Conservation (phyloP, 2,888 invertebrate genomes). For the Tenthredo livida region DNA sequence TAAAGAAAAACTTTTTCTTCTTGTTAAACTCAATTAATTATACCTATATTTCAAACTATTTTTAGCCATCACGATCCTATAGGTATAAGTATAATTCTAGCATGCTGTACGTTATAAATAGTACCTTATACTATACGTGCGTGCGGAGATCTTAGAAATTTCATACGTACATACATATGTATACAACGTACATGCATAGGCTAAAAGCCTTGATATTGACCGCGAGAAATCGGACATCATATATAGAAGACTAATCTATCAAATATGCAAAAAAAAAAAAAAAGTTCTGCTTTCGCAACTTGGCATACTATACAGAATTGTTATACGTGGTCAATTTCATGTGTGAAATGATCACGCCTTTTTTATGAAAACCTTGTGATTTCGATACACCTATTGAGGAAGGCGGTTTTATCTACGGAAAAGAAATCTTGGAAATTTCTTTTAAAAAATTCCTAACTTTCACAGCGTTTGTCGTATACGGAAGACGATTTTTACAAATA, state of each 20-base stretch:
- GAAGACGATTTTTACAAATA: neutral
- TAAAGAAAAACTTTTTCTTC: neutral
- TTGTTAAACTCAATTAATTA: neutral
- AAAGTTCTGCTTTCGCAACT: conserved; percentile 51
- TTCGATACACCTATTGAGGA: neutral
- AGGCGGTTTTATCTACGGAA: neutral
- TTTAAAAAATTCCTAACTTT: neutral
- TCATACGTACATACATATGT: conserved; percentile 1
- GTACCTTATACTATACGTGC: neutral
- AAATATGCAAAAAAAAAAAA: conserved; percentile 28
- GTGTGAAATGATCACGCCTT: neutral
- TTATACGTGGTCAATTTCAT: neutral
- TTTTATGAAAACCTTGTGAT: neutral
- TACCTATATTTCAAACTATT: neutral
- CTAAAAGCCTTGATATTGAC: conserved; percentile 47
- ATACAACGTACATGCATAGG: neutral
- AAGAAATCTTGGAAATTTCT: neutral
- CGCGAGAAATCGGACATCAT: conserved; percentile 42
- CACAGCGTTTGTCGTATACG: neutral
- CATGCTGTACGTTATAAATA: neutral
- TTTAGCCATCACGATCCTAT: neutral
- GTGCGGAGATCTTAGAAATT: neutral
- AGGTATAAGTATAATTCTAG: neutral
- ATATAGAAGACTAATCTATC: conserved; percentile 11
- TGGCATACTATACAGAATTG: neutral